phyloP scores from a whole-genome alignment of 2,113 vertebrate genomes.

The Butorides virescens region DNA sequence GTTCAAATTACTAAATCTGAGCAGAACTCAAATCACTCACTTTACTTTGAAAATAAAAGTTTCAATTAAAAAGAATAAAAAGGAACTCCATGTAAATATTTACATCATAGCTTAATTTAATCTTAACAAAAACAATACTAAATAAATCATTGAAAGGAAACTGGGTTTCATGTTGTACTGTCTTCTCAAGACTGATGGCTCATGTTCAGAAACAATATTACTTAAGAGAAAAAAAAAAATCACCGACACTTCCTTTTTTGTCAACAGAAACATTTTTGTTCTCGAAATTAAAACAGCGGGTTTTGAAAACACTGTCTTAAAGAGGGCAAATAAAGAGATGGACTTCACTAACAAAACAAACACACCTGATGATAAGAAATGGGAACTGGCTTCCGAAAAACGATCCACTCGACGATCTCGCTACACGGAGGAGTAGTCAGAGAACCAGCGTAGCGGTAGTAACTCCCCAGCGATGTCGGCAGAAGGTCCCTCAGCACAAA shows the following conservation, averaged over 20 bases:
- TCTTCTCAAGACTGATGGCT: constrained; percentile 53
- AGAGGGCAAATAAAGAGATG: background rate
- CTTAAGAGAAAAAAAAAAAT: background rate
- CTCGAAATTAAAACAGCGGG: accelerated
- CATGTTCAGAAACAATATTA: constrained; percentile 53
- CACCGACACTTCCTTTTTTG: constrained; percentile 40
- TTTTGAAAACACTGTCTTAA: background rate
- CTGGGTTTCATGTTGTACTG: constrained; percentile 40
- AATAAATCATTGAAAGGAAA: constrained; percentile 65
- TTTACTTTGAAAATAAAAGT: constrained; percentile 51
- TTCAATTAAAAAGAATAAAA: constrained; percentile 54
- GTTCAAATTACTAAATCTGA: constrained; percentile 60
- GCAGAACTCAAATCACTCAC: constrained; percentile 54
- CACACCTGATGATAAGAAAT: constrained; percentile 93
- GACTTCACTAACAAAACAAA: background rate
- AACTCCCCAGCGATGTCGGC: constrained; percentile 87
- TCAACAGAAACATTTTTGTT: constrained; percentile 28
- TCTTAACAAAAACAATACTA: constrained; percentile 63
- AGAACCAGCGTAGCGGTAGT: constrained; percentile 93
- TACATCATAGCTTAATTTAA: constrained; percentile 50
- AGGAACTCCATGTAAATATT: constrained; percentile 60
- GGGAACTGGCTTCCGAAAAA: constrained; percentile 89
- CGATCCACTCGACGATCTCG: constrained; percentile 94
- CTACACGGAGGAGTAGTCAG: constrained; percentile 95
- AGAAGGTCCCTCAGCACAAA: constrained; percentile 91